Conservation (phyloP, 2,888 invertebrate genomes). For the Dendrolimus houi region DNA sequence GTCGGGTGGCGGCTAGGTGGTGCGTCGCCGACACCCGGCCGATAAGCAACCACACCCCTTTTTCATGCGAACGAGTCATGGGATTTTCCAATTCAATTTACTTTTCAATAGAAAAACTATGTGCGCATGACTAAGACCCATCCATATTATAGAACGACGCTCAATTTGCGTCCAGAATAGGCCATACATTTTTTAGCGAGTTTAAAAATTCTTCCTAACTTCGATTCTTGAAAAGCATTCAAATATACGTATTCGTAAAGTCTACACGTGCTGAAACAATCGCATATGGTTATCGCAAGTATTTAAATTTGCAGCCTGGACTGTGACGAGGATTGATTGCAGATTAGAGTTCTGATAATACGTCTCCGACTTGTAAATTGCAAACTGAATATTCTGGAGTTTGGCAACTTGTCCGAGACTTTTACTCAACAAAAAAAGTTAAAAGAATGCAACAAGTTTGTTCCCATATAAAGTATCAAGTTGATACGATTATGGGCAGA, state of each 20-base stretch:
- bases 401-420: conserved; percentile 14
- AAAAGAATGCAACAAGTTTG: conserved; percentile 48
- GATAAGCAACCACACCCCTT: conserved; percentile 70
- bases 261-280: not conserved
- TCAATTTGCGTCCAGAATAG: too few species aligned
- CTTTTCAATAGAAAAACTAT: conserved; percentile 39
- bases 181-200: too few species aligned
- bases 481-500: conserved; percentile 71
- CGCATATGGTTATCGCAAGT: not conserved
- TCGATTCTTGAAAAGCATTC: too few species aligned
- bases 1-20: conserved; percentile 35
- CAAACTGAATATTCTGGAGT: conserved; percentile 24
- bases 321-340: conserved; percentile 16
- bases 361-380: conserved; percentile 22
- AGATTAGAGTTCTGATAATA: conserved; percentile 13
- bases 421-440: conserved; percentile 52
- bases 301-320: conserved; percentile 7
- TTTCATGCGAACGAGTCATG: conserved; percentile 63
- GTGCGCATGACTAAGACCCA: not conserved
- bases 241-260: too few species aligned
- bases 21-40: conserved; percentile 32
- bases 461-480: conserved; percentile 60
- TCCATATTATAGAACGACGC: not conserved
- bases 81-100: conserved; percentile 73
- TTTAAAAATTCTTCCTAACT: too few species aligned